Evolutionary conservation across 2,888 invertebrate species (phyloP).

Genomic region (Sabellastarte sp.): DNA sequence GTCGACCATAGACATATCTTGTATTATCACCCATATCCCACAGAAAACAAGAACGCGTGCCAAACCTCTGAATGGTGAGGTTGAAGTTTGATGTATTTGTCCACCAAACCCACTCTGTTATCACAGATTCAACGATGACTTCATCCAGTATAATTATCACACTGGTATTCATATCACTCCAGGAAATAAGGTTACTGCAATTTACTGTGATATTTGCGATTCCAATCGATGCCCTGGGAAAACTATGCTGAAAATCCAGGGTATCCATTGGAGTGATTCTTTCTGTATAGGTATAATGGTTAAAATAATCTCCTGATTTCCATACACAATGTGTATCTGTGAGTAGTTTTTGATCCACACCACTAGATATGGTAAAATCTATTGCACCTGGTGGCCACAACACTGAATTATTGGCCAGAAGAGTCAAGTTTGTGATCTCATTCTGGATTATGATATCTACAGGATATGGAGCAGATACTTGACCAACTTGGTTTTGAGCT

Average conservation of each 20-base stretch:
- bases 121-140: background rate
- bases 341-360: background rate
- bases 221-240: background rate
- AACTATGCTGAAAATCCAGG: background rate
- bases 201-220: background rate
- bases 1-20: background rate
- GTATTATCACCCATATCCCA: background rate
- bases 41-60: background rate
- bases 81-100: background rate
- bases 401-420: background rate
- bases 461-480: too few species aligned
- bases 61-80: background rate
- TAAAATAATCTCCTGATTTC: background rate
- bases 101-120: background rate
- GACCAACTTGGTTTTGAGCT: background rate
- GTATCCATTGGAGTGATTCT: background rate
- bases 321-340: background rate
- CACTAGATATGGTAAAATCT: too few species aligned
- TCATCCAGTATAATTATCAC: background rate
- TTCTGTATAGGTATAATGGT: background rate
- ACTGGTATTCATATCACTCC: background rate
- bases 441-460: background rate
- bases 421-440: background rate
- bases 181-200: background rate
- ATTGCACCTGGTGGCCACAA: background rate